Evolutionary conservation across 2,113 vertebrate species (phyloP).

Genomic region (Mormyrus iriodes): DNA sequence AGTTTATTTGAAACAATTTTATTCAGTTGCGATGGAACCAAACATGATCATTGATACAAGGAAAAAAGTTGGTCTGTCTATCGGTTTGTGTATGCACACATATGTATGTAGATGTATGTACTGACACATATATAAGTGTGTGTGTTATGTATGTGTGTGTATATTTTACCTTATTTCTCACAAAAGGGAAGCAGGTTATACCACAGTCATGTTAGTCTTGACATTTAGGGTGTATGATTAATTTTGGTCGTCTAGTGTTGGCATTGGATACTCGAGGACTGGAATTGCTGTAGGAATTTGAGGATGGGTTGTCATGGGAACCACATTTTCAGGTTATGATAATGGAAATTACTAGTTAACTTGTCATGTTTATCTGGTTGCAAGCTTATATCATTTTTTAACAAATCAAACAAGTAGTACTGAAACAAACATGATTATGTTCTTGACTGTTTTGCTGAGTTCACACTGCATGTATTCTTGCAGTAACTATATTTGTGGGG

Average conservation of each 20-base stretch:
- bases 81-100: too few relatives aligned
- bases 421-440: background rate
- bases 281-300: background rate
- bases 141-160: background rate
- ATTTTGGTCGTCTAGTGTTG: background rate
- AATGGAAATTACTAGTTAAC: background rate
- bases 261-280: background rate
- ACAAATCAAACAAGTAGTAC: background rate
- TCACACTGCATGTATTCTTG: too few relatives aligned
- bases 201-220: background rate
- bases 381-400: background rate
- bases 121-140: background rate
- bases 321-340: background rate
- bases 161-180: background rate
- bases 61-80: background rate
- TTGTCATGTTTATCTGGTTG: background rate
- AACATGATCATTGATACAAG: background rate
- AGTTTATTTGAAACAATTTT: too few relatives aligned
- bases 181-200: background rate
- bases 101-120: too few relatives aligned
- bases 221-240: background rate
- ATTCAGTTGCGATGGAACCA: background rate
- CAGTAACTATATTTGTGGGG: too few relatives aligned
- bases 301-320: background rate
- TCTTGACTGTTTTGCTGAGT: too few relatives aligned